These are phyloP conservation scores for Resseliella maxima DNA, from an alignment of 2,888 invertebrate genomes.

Conservation along the genomic window DNA sequence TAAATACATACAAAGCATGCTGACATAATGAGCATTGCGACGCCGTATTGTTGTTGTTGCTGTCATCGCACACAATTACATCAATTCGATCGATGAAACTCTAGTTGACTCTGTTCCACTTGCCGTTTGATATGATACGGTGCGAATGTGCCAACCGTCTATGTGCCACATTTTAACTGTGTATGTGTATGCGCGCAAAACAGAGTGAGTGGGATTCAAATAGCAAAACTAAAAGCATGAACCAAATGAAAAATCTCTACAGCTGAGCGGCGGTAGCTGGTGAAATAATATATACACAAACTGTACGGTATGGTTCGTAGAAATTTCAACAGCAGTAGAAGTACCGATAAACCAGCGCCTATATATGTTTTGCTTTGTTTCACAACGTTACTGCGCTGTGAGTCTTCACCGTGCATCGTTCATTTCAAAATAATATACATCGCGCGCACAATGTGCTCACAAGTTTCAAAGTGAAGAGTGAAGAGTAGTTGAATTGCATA, in stretches of 20 bases:
- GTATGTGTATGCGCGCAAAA: background rate
- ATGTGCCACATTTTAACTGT: background rate
- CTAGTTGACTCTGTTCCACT: background rate
- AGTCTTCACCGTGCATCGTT: conserved; percentile 46
- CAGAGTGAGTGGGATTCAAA: conserved; percentile 42
- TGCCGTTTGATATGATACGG: background rate
- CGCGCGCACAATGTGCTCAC: conserved; percentile 22
- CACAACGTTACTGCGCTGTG: conserved; percentile 53
- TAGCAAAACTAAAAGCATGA: conserved; percentile 26
- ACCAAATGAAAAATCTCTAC: conserved; percentile 33
- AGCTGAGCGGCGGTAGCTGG: background rate
- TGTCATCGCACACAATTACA: conserved; percentile 11
- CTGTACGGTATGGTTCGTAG: conserved; percentile 49
- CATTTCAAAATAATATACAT: conserved; percentile 1
- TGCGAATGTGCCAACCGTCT: background rate
- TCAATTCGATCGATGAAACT: background rate
- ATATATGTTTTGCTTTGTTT: conserved; percentile 53
- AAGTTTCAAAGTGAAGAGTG: background rate
- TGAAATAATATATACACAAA: no score
- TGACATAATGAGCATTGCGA: conserved; percentile 44
- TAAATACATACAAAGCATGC: background rate
- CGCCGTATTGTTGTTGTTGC: conserved; percentile 15
- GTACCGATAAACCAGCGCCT: conserved; percentile 45
- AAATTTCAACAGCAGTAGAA: background rate
- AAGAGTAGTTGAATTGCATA: no score